Evolutionary conservation across 2,113 vertebrate genomes (phyloP), one percentile per base, ranked within the genome.

Genomic region (Apus apus): DNA sequence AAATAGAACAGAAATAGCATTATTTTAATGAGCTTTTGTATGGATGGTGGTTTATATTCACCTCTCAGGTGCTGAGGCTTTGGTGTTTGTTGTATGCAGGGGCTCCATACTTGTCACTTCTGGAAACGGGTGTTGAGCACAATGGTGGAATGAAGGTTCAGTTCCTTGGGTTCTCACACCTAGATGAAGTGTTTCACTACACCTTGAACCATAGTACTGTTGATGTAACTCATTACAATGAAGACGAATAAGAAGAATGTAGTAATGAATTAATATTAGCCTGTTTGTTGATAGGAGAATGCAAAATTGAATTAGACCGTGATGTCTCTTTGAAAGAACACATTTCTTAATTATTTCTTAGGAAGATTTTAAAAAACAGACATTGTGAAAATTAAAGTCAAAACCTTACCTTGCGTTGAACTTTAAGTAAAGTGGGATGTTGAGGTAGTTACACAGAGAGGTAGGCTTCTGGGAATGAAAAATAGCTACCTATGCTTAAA

Each of bases 11-110:
- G 85, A 89, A 82, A 83, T 66, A 79, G 62, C 87, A 74, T 87
- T 91, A 82, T 95, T 94, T 94, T 80, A 85, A 68, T 70, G 62
- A 60, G 36, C 85, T 95, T 92, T 76, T 79, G 74, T 79, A 53
- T 66, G 81, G 75, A 79, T 87, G 82, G 25, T 70, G 89, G 73
- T 70, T 92, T 72, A 22, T 16, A 54, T 29, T 89, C 74, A 73
- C 65, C 78, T 92, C 50, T 50, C 78, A 91, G 85, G 64, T 96
- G 74, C 62, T 51, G 85, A 56, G n/a, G 38, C 54, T 92, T 83
- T 83, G 85, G 5, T 50, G 16, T 34, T 80, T 56, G 26, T 56
- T 84, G 68, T 61, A 8, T 64, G 66, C 64, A 17, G 53, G 36
- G 84, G 40, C 15, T 92, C 58, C 58, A 62, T 58, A 40, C 25